phyloP scores from a whole-genome alignment of 2,113 vertebrate genomes.

The Silurus asotus region DNA sequence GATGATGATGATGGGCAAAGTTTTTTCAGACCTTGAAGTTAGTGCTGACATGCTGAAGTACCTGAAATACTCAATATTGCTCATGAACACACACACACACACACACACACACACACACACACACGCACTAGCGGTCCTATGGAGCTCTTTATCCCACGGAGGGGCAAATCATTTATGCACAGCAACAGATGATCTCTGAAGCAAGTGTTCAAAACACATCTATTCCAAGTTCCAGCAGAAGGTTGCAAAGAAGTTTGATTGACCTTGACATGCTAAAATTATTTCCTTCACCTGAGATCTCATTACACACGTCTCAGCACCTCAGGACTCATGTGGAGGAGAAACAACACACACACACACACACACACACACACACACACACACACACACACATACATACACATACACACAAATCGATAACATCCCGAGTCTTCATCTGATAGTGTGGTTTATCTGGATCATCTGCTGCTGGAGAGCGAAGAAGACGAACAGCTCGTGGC shows the following conservation, averaged over 20 bases:
- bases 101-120: neutral
- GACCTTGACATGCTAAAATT: constrained; percentile 52
- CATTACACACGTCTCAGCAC: constrained; percentile 43
- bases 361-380: no score
- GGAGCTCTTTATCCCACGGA: no score
- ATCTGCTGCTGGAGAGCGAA: constrained; percentile 28
- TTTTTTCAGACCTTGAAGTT: neutral
- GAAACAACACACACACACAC: constrained; percentile 20
- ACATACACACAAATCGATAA: constrained; percentile 55
- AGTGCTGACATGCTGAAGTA: neutral
- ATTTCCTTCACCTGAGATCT: constrained; percentile 48
- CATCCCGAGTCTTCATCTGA: constrained; percentile 49
- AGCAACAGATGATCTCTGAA: neutral
- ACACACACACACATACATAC: no score
- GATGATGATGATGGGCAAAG: neutral
- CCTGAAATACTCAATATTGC: neutral
- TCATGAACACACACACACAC: neutral
- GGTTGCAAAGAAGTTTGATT: constrained; percentile 1
- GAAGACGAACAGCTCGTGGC: constrained; percentile 34
- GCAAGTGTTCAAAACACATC: no score
- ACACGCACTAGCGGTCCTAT: neutral
- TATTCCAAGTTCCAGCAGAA: neutral
- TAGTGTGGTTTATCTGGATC: constrained; percentile 39
- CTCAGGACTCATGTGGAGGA: constrained; percentile 48
- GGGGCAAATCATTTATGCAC: neutral